These are phyloP conservation scores for Brachypteracias leptosomus DNA, from an alignment of 2,113 vertebrate genomes.

Conservation along the genomic window DNA sequence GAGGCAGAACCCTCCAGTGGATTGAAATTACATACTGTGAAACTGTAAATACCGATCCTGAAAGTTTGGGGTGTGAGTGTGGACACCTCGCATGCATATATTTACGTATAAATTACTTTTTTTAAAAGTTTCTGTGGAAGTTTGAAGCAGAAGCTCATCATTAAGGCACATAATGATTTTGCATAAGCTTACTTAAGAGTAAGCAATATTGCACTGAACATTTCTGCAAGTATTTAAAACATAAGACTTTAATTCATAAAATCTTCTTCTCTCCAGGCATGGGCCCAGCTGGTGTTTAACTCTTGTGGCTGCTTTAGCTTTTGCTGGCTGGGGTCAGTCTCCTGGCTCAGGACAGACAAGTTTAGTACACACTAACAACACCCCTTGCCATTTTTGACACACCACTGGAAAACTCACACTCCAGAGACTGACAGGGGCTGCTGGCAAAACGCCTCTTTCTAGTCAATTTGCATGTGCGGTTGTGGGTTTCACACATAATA, in stretches of 20 bases:
- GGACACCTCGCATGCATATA: background rate
- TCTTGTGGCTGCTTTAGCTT: slow-evolving; percentile 1
- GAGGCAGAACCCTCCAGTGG: background rate
- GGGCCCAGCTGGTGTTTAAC: slow-evolving; percentile 27
- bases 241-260: background rate
- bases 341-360: slow-evolving; percentile 29
- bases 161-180: background rate
- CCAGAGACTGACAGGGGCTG: slow-evolving; percentile 4
- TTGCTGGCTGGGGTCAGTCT: slow-evolving; percentile 1
- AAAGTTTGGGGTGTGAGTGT: background rate
- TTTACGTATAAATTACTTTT: background rate
- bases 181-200: background rate
- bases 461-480: slow-evolving; percentile 57
- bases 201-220: background rate
- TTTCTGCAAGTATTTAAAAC: background rate
- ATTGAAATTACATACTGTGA: background rate
- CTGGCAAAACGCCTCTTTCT: slow-evolving; percentile 29
- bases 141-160: background rate
- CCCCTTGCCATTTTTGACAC: slow-evolving; percentile 47
- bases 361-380: background rate
- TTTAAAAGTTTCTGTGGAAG: background rate
- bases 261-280: background rate
- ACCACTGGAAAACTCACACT: slow-evolving; percentile 48
- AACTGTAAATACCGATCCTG: background rate
- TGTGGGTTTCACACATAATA: slow-evolving; percentile 63